Percentiles rank a stretch among this genome's conserved stretches.
These are phyloP conservation scores for Amphipoea lucens DNA, from an alignment of 2,888 invertebrate species.

Conservation along the genomic window DNA sequence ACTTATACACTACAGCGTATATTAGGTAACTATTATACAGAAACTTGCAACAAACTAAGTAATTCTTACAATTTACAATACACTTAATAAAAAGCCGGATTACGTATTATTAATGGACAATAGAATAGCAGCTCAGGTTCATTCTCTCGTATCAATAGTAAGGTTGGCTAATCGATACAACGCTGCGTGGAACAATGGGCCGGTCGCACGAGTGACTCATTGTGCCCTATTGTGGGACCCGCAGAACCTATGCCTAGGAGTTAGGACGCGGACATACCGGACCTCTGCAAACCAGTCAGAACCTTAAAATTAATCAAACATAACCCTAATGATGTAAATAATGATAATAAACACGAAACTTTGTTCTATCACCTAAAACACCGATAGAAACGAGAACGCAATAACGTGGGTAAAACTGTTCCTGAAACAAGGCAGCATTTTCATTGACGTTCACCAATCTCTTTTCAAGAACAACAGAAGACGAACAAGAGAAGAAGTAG, in stretches of 20 bases:
- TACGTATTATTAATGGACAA: constrained; percentile 44
- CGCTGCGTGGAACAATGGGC: constrained; percentile 34
- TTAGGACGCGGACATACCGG: constrained; percentile 23
- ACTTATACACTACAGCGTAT: neutral
- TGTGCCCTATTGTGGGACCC: constrained; percentile 43
- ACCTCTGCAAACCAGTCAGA: neutral
- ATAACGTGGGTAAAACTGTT: neutral
- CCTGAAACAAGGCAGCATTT: neutral
- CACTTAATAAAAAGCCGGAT: constrained; percentile 32
- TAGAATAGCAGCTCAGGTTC: constrained; percentile 44
- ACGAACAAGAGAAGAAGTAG: neutral
- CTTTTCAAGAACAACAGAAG: neutral
- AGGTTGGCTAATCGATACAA: constrained; percentile 50
- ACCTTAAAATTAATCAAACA: neutral
- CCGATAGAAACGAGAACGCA: neutral
- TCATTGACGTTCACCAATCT: neutral
- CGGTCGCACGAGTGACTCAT: constrained; percentile 50
- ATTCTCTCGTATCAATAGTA: constrained; percentile 41
- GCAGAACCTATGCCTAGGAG: constrained; percentile 17
- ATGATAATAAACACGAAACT: neutral
- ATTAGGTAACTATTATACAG: neutral
- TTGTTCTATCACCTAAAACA: neutral
- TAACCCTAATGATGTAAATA: too few species aligned
- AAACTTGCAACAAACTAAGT: neutral
- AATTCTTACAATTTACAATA: constrained; percentile 26